These are phyloP conservation scores for Discoglossus pictus DNA, from an alignment of 2,797 vertebrate genomes.

Conservation along the genomic window DNA sequence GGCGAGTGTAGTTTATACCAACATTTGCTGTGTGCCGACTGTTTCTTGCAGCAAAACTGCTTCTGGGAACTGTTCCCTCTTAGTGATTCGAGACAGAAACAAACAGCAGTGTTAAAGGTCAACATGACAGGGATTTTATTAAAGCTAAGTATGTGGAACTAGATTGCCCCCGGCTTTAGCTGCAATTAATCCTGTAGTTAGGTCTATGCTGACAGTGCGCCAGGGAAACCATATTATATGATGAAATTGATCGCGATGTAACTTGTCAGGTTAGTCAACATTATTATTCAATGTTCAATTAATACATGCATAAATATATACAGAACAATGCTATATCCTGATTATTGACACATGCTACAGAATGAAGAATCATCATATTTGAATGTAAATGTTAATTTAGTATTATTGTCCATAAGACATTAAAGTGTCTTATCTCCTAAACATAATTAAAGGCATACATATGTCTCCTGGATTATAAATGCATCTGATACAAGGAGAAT, in stretches of 20 bases:
- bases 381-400: too few relatives aligned
- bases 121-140: constrained; percentile 13
- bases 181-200: constrained; percentile 4
- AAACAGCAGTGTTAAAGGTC: constrained; percentile 20
- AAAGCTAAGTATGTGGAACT: constrained; percentile 14
- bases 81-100: constrained; percentile 5
- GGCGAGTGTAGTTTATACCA: background rate
- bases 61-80: constrained; percentile 8
- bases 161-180: constrained; percentile 1
- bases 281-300: too few relatives aligned
- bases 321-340: too few relatives aligned
- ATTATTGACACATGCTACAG: too few relatives aligned
- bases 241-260: background rate
- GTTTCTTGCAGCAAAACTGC: background rate
- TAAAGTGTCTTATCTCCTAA: too few relatives aligned
- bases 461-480: too few relatives aligned
- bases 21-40: background rate
- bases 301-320: too few relatives aligned
- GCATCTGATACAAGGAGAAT: too few relatives aligned
- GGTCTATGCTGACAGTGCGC: background rate
- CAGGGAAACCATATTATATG: background rate
- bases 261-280: constrained; percentile 6
- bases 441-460: too few relatives aligned
- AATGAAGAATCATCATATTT: too few relatives aligned
- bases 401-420: too few relatives aligned